These are phyloP conservation scores for Dexiosoma caninum DNA, from an alignment of 2,888 invertebrate genomes.

Conservation along the genomic window DNA sequence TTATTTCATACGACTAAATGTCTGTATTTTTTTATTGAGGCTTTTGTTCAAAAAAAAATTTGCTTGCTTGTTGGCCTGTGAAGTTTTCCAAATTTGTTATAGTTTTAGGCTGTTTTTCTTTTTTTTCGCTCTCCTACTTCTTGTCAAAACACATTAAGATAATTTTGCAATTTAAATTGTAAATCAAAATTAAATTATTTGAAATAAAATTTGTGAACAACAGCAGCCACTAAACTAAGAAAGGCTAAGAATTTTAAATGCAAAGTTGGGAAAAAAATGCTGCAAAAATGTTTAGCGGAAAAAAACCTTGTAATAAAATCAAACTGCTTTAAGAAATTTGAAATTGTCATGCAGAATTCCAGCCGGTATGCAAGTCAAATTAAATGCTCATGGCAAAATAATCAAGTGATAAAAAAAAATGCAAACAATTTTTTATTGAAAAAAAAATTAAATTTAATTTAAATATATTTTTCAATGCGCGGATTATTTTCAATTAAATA, in stretches of 20 bases:
- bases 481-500: too few relatives aligned
- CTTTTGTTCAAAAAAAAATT: background rate
- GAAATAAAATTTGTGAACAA: background rate
- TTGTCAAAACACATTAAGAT: slow-evolving; percentile 63
- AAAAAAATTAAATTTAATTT: background rate
- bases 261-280: background rate
- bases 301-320: slow-evolving; percentile 49
- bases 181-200: slow-evolving; percentile 55
- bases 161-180: slow-evolving; percentile 64
- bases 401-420: slow-evolving; percentile 12
- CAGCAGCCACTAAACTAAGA: slow-evolving; percentile 27
- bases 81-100: slow-evolving; percentile 63
- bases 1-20: background rate
- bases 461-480: too few relatives aligned
- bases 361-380: slow-evolving; percentile 44
- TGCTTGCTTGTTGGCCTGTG: slow-evolving; percentile 38
- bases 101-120: slow-evolving; percentile 55
- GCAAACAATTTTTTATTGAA: background rate
- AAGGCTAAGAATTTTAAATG: slow-evolving; percentile 55
- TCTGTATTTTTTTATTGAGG: background rate
- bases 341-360: slow-evolving; percentile 36
- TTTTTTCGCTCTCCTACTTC: slow-evolving; percentile 17
- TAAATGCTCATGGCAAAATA: slow-evolving; percentile 34
- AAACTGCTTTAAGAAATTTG: slow-evolving; percentile 34
- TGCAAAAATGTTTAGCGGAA: background rate